These are phyloP conservation scores for Anarrhichthys ocellatus DNA, from an alignment of 2,113 vertebrate genomes.

Conservation along the genomic window DNA sequence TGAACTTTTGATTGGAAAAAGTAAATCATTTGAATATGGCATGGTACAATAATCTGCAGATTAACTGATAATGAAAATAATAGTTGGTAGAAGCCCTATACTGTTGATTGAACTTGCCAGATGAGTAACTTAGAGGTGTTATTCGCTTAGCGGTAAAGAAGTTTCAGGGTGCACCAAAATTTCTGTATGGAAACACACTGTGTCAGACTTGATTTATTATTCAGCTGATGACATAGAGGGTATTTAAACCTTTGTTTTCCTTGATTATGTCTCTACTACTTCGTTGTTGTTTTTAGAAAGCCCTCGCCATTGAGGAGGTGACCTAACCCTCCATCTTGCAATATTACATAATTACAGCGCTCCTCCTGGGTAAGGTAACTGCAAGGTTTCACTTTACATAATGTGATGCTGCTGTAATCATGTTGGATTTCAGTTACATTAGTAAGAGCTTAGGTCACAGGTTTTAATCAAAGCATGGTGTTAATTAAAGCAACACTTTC, in stretches of 20 bases:
- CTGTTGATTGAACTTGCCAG: background rate
- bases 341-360: constrained; percentile 3
- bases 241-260: background rate
- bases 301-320: background rate
- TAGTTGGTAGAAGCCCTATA: no score
- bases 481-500: background rate
- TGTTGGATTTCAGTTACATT: background rate
- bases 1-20: no score
- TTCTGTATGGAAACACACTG: background rate
- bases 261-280: background rate
- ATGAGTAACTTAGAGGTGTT: background rate
- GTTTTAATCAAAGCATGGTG: background rate
- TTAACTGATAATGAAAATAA: no score
- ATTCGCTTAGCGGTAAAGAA: no score
- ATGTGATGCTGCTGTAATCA: background rate
- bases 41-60: no score
- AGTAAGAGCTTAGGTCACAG: background rate
- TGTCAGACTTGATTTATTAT: background rate
- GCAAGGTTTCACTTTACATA: background rate
- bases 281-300: background rate
- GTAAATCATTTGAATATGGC: no score
- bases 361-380: background rate
- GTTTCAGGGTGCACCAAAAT: background rate
- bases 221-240: background rate
- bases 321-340: background rate